phyloP scores from a whole-genome alignment of 2,797 vertebrate genomes.

The Rhinogobio ventralis region DNA sequence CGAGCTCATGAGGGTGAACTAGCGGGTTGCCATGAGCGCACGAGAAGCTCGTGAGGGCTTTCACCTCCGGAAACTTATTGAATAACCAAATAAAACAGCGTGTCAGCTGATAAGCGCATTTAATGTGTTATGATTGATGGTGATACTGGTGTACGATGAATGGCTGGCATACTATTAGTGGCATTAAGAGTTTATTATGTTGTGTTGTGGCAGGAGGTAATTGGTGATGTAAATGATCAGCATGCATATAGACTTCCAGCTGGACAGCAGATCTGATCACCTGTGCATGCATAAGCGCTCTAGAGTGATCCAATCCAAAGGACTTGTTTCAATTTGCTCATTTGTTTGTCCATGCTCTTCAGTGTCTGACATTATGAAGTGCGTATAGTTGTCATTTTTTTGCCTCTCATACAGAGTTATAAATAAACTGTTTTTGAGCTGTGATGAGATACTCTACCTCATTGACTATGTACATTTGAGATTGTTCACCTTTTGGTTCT shows the following conservation, averaged over 20 bases:
- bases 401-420: background rate
- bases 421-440: background rate
- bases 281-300: background rate
- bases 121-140: conserved; percentile 27
- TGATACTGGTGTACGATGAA: background rate
- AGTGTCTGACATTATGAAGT: background rate
- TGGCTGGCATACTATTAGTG: conserved; percentile 1
- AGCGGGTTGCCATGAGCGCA: background rate
- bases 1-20: conserved; percentile 20
- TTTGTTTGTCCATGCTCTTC: background rate
- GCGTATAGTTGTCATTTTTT: background rate
- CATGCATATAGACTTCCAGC: background rate
- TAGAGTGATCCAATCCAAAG: background rate
- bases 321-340: background rate
- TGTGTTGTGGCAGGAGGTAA: conserved; percentile 16
- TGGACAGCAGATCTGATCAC: conserved; percentile 11
- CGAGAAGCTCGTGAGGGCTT: background rate
- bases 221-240: background rate
- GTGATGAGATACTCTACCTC: background rate
- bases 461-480: background rate
- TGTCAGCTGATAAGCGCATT: conserved; percentile 1
- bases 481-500: background rate
- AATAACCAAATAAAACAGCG: conserved; percentile 16
- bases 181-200: conserved; percentile 9
- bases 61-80: conserved; percentile 14